A percentile compares a stretch with the other conserved stretches of the same genome.
phyloP scores from a whole-genome alignment of 2,797 vertebrate species.

The Spondyliosoma cantharus region DNA sequence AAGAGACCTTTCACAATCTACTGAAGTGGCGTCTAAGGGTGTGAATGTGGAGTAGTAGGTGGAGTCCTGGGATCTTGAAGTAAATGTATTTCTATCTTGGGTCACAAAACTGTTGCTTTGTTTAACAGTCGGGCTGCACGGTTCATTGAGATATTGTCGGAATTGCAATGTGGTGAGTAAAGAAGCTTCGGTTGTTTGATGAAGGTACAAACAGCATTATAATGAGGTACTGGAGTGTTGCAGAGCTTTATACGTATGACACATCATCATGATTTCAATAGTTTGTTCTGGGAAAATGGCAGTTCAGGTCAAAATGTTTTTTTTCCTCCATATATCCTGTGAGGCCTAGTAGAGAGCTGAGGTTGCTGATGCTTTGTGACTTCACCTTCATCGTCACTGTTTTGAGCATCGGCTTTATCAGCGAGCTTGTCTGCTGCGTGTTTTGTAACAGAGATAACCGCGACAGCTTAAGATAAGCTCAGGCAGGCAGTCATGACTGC shows the following conservation, averaged over 20 bases:
- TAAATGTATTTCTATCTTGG: not conserved
- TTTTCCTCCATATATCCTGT: no score
- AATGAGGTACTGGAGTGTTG: no score
- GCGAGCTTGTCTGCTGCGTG: slow-evolving; percentile 16
- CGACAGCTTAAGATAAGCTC: slow-evolving; percentile 21
- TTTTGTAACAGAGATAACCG: slow-evolving; percentile 41
- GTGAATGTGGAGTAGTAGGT: not conserved
- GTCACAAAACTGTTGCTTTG: not conserved
- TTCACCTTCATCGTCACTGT: not conserved
- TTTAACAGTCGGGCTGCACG: no score
- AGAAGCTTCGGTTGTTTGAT: no score
- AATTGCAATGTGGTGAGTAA: no score
- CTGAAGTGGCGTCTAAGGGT: not conserved
- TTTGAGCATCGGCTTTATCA: slow-evolving; percentile 39
- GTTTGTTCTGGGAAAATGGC: no score
- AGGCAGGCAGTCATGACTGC: not conserved
- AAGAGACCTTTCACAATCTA: not conserved
- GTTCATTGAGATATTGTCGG: no score
- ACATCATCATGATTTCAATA: no score
- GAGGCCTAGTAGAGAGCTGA: slow-evolving; percentile 1
- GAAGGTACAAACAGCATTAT: no score
- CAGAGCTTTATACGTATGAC: no score
- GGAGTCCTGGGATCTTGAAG: not conserved
- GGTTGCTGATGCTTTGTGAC: not conserved
- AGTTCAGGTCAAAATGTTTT: no score